Percentiles rank a stretch among this genome's conserved stretches.
These are phyloP conservation scores for Papilio machaon DNA, from an alignment of 1,140 invertebrate genomes.

Conservation along the genomic window DNA sequence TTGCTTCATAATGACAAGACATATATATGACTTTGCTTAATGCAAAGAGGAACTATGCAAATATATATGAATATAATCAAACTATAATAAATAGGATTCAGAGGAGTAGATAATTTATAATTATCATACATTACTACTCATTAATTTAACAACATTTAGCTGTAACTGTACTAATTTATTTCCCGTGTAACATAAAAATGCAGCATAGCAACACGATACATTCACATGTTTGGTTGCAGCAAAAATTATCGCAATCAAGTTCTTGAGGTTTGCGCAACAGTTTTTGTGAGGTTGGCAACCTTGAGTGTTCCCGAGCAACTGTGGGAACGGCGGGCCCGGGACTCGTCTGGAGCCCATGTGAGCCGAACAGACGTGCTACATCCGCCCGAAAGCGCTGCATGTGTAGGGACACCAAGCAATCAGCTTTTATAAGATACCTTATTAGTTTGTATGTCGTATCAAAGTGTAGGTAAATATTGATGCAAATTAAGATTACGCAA, in stretches of 20 bases:
- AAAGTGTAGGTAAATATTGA: too few species aligned
- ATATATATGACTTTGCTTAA: background rate
- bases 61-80: background rate
- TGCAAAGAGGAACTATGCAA: background rate
- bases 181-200: background rate
- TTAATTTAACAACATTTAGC: background rate
- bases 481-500: too few species aligned
- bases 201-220: background rate
- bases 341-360: slow-evolving; percentile 73
- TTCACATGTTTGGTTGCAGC: slow-evolving; percentile 6
- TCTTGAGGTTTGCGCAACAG: slow-evolving; percentile 31
- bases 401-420: slow-evolving; percentile 11
- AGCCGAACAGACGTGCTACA: slow-evolving; percentile 57
- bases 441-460: background rate
- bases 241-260: slow-evolving; percentile 29
- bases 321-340: slow-evolving; percentile 71
- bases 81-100: background rate
- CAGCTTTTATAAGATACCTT: background rate
- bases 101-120: background rate
- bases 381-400: slow-evolving; percentile 55
- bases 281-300: slow-evolving; percentile 75
- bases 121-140: background rate
- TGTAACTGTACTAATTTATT: background rate
- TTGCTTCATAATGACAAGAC: background rate
- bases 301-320: slow-evolving; percentile 69